Percentiles rank a stretch among this genome's conserved stretches.
Evolutionary conservation across 2,888 invertebrate genomes (phyloP).

Genomic region (Drosophila cognata): DNA sequence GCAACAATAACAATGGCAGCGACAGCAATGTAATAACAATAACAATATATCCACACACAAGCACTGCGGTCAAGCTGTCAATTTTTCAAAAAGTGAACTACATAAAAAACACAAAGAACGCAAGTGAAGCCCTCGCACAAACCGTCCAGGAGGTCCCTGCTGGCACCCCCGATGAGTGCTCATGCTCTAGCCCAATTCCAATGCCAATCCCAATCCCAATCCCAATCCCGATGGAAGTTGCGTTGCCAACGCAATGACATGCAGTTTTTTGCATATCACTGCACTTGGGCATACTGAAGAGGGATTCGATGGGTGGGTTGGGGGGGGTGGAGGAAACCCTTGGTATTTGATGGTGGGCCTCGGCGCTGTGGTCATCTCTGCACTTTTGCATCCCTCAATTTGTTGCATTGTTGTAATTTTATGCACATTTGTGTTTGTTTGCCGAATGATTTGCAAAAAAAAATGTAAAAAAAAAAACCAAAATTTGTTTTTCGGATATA

Average conservation of each 20-base stretch:
- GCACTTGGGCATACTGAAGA: constrained; percentile 51
- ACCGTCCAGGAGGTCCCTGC: constrained; percentile 9
- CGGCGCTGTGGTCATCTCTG: constrained; percentile 30
- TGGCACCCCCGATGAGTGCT: constrained; percentile 21
- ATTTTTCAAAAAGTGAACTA: constrained; percentile 76
- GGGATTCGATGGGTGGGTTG: neutral
- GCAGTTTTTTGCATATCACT: constrained; percentile 79
- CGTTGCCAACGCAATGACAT: constrained; percentile 78
- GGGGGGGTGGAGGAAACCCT: constrained; percentile 36
- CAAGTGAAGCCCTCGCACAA: constrained; percentile 44
- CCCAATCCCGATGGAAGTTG: constrained; percentile 26
- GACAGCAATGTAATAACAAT: constrained; percentile 67
- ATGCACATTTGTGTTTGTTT: constrained; percentile 81
- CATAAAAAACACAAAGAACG: constrained; percentile 62
- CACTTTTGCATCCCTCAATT: constrained; percentile 73
- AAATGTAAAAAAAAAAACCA: constrained; percentile 35
- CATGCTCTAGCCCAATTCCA: neutral
- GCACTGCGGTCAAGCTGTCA: constrained; percentile 83
- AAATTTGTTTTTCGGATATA: constrained; percentile 78
- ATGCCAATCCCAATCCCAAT: neutral
- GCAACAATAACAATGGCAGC: constrained; percentile 19
- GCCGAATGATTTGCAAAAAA: constrained; percentile 77
- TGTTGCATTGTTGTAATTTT: constrained; percentile 78
- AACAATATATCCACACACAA: constrained; percentile 71
- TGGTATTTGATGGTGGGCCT: constrained; percentile 43